Evolutionary conservation across 1,140 invertebrate genomes (phyloP).

Genomic region (Diachasma alloeum): DNA sequence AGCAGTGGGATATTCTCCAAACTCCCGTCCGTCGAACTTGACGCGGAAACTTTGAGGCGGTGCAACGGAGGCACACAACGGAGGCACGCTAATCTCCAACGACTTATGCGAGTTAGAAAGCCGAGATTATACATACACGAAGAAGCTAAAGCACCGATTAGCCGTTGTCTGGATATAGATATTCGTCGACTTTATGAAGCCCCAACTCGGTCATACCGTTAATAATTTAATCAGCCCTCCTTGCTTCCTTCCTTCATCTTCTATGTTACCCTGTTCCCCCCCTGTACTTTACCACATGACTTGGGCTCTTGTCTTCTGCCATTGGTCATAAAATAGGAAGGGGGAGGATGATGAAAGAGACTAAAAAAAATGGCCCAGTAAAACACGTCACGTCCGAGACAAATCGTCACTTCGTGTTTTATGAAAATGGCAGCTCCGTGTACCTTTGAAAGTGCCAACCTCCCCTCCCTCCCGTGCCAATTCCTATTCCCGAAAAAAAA

Average conservation of each 20-base stretch:
- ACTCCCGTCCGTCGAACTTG: slow-evolving; percentile 20
- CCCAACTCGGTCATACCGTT: slow-evolving; percentile 12
- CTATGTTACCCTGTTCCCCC: not conserved
- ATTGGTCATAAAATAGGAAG: not conserved
- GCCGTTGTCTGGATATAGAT: slow-evolving; percentile 27
- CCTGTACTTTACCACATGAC: not conserved
- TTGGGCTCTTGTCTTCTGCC: not conserved
- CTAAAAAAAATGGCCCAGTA: slow-evolving; percentile 8
- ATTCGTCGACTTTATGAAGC: not conserved
- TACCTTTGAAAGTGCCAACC: slow-evolving; percentile 17
- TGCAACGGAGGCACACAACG: not conserved
- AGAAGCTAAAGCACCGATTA: slow-evolving; percentile 36
- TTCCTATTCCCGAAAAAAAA: not conserved
- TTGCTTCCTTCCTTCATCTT: not conserved
- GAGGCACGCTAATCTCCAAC: slow-evolving; percentile 13
- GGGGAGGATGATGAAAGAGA: not conserved
- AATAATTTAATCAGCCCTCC: slow-evolving; percentile 22
- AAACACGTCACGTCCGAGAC: slow-evolving; percentile 34
- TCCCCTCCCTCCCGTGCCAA: not conserved
- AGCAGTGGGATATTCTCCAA: not conserved
- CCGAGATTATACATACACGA: slow-evolving; percentile 35
- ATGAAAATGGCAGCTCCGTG: slow-evolving; percentile 49
- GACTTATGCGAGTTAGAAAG: slow-evolving; percentile 30
- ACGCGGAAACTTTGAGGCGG: slow-evolving; percentile 21
- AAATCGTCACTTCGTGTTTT: slow-evolving; percentile 39